Percentiles rank a stretch among this genome's conserved stretches.
These are phyloP conservation scores for Aplocera efformata DNA, from an alignment of 2,888 invertebrate genomes.

Conservation along the genomic window DNA sequence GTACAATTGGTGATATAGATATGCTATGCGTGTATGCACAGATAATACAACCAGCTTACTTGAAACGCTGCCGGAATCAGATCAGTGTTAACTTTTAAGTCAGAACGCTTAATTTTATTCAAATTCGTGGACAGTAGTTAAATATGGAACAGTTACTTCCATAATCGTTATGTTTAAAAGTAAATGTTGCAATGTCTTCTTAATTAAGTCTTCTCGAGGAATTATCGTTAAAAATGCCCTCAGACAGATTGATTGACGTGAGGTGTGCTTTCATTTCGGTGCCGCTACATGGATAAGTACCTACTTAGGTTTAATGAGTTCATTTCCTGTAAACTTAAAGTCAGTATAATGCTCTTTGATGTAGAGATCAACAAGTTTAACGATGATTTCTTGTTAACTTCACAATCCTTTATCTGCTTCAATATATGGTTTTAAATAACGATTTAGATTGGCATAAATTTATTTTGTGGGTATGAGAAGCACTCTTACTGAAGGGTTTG, in stretches of 20 bases:
- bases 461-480: too few species aligned
- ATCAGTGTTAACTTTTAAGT: neutral
- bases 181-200: conserved; percentile 28
- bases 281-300: conserved; percentile 16
- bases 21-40: too few species aligned
- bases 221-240: conserved; percentile 27
- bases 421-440: neutral
- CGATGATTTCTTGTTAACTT: conserved; percentile 8
- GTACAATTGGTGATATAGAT: too few species aligned
- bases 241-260: conserved; percentile 25
- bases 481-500: too few species aligned
- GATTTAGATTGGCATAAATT: too few species aligned
- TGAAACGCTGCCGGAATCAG: conserved; percentile 30
- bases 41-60: conserved; percentile 2
- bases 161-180: conserved; percentile 27
- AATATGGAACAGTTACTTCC: conserved; percentile 36
- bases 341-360: conserved; percentile 13
- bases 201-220: conserved; percentile 26
- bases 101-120: conserved; percentile 41
- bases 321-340: conserved; percentile 16
- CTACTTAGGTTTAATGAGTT: conserved; percentile 19
- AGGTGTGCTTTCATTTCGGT: conserved; percentile 9
- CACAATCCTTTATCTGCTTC: conserved; percentile 1
- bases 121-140: conserved; percentile 42
- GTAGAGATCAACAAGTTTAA: conserved; percentile 13